Base-by-base conservation (phyloP, 1,140 invertebrate genomes). In the Papilio dardanus region DNA sequence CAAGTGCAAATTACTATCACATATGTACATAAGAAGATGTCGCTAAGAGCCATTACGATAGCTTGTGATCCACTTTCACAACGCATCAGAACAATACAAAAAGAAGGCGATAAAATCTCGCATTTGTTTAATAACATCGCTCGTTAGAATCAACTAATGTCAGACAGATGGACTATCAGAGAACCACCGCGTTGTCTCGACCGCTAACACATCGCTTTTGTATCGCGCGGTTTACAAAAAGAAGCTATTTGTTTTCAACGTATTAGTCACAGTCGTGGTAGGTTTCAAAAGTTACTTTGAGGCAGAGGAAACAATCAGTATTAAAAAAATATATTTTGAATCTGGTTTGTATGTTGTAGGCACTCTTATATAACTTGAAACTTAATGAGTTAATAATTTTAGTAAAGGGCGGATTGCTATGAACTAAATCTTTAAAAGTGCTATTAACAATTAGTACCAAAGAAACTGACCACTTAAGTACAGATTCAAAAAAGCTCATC, bases 101-200 rank as follows among this genome's bases (percentile, higher is more conserved):
- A 85, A 83, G 78, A 66, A 74, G 71, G 75, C 78, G 91, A 91
- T 92, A 92, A 88, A 85, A 92, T 90, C 86, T 90, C 80, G 40
- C 88, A 86, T 92, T 92, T 89, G 87, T 89, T 86, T 90, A 90
- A 91, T 92, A 89, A 84, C 88, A 85, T 83, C 77, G 76, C 83
- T 89, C 88, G 84, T 92, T 91, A 91, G 83, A 85, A 84, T 79
- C 78, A 82, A 87, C 82, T 88, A 83, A 85, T 89, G 88, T 86
- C 83, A 62, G 37, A 33, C 46, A 33, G 46, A 58, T 35, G 76
- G 77, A 80, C 80, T 82, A 82, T 84, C 71, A 58, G 54, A 71
- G 79, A 81, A 86, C 81, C 81, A 77, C 81, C 81, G 76, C 80
- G 81, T 76, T 42, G 79, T 30, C 28, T 58, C 50, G 10, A 62